Evolutionary conservation across 53 echinoderm and acorn worm genomes (phyloP).

Genomic region (Paelopatides confundens): DNA sequence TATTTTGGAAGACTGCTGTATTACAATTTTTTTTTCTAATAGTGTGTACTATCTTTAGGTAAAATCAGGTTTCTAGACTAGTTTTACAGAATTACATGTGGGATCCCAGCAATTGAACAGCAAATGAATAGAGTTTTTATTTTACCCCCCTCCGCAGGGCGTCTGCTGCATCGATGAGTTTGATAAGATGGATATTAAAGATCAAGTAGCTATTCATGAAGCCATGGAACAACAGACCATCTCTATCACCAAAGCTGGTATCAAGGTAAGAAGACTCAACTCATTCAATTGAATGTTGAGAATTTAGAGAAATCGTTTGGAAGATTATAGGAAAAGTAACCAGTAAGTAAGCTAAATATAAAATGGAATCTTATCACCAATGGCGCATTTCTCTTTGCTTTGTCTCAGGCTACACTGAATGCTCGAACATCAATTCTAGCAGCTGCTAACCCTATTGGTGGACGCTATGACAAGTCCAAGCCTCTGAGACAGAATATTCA

Average conservation of each 20-base stretch:
- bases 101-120: no score
- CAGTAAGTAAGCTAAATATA: no score
- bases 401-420: slow-evolving; percentile 90
- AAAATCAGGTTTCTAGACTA: no score
- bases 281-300: no score
- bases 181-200: slow-evolving; percentile 98
- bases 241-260: slow-evolving; percentile 98
- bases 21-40: no score
- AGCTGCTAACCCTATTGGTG: slow-evolving; percentile 96
- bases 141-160: slow-evolving; percentile 66
- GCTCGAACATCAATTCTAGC: slow-evolving; percentile 98
- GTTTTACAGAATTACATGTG: no score
- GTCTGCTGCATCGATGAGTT: slow-evolving; percentile 99
- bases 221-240: slow-evolving; percentile 99
- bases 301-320: no score
- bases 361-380: no score
- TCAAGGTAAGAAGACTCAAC: slow-evolving; percentile 82
- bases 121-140: no score
- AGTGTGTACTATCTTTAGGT: no score
- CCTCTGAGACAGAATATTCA: slow-evolving; percentile 98
- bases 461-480: slow-evolving; percentile 90
- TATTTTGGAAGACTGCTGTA: no score
- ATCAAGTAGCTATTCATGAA: slow-evolving; percentile 97
- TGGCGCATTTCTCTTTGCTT: neutral
- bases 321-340: no score